Conservation (phyloP, 2,113 vertebrate species). For the Ursus arctos region DNA sequence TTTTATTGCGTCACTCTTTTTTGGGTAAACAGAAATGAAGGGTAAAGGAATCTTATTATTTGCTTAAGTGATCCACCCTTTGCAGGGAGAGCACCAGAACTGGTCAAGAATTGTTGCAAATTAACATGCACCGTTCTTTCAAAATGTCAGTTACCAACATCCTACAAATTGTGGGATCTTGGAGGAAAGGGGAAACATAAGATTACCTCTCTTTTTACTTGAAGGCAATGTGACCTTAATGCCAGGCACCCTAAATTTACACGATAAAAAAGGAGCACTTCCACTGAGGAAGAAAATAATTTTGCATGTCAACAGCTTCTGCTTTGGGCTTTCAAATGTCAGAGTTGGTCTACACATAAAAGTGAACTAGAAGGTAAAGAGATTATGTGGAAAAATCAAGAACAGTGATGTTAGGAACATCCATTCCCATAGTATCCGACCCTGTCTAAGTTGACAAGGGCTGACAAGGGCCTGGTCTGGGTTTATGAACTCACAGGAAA, state of each 20-base stretch:
- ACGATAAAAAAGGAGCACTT: neutral
- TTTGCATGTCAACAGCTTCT: neutral
- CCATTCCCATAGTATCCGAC: neutral
- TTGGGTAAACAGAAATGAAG: slow-evolving; percentile 64
- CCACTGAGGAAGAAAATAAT: neutral
- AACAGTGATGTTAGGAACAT: neutral
- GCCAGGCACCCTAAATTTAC: neutral
- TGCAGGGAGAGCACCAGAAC: neutral
- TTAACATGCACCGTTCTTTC: neutral
- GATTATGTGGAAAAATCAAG: neutral
- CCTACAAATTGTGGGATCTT: neutral
- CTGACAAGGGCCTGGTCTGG: neutral
- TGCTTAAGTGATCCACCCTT: slow-evolving; percentile 66
- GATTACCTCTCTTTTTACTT: neutral
- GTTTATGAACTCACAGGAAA: neutral
- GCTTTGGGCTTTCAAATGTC: neutral
- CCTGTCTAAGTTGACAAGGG: neutral
- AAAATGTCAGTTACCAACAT: slow-evolving; percentile 56
- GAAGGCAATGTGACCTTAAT: slow-evolving; percentile 5
- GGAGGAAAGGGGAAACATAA: slow-evolving; percentile 20
- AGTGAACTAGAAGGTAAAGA: neutral
- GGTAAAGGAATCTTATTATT: slow-evolving; percentile 55
- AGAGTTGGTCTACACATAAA: neutral
- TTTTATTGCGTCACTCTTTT: slow-evolving; percentile 35
- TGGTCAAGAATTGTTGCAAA: slow-evolving; percentile 40